Conservation (phyloP, 2,797 vertebrate genomes). For the Heliangelus exortis region DNA sequence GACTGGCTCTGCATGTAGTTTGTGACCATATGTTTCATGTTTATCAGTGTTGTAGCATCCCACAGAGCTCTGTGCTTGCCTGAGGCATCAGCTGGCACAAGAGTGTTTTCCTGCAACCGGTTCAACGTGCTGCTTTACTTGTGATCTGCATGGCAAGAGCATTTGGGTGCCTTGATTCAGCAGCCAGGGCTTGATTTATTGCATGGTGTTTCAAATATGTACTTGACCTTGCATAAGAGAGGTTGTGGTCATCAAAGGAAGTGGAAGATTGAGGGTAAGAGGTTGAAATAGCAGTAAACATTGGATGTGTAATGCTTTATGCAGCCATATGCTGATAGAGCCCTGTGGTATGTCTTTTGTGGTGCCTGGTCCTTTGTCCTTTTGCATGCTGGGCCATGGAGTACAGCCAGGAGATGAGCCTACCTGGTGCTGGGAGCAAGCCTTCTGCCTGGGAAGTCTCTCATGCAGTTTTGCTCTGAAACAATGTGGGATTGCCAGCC, state of each 20-base stretch:
- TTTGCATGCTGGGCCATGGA: background rate
- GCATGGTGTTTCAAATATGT: background rate
- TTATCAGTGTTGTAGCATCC: background rate
- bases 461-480: background rate
- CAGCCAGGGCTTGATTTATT: background rate
- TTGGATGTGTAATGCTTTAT: background rate
- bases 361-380: background rate
- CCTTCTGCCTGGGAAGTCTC: background rate
- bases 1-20: background rate
- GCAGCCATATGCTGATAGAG: background rate
- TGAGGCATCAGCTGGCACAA: background rate
- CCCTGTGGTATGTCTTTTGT: background rate
- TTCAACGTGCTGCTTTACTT: background rate
- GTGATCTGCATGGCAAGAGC: background rate
- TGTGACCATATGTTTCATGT: background rate
- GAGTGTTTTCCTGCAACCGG: background rate
- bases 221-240: background rate
- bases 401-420: background rate
- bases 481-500: background rate
- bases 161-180: background rate
- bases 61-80: background rate
- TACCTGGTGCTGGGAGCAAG: background rate
- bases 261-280: background rate
- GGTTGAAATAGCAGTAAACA: background rate
- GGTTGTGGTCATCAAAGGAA: background rate